Conservation (phyloP, 2,797 vertebrate species). For the Etheostoma nigrum region DNA sequence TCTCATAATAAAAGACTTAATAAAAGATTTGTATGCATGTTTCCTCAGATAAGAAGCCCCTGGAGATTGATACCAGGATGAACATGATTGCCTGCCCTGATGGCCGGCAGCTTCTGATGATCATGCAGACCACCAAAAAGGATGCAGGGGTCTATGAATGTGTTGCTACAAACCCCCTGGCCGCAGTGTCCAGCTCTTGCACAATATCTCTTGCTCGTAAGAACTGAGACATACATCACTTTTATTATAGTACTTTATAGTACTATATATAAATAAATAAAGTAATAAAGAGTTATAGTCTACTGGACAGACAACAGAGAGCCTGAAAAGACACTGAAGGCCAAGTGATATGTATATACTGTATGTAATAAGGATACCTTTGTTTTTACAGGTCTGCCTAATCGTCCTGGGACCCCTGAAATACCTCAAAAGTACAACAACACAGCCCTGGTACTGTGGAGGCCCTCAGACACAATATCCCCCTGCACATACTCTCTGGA, state of each 20-base stretch:
- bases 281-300: not conserved
- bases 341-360: not conserved
- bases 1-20: not conserved
- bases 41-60: constrained; percentile 90
- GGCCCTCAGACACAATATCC: constrained; percentile 91
- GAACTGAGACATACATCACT: constrained; percentile 21
- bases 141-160: constrained; percentile 96
- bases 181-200: constrained; percentile 92
- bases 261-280: not conserved
- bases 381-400: constrained; percentile 88
- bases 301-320: not conserved
- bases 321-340: not conserved
- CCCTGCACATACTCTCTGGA: constrained; percentile 96
- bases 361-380: not conserved
- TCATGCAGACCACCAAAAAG: constrained; percentile 91
- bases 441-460: constrained; percentile 96
- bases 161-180: constrained; percentile 92
- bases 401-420: constrained; percentile 93
- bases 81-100: constrained; percentile 94
- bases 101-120: constrained; percentile 94
- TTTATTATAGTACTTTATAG: not conserved
- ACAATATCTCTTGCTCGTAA: constrained; percentile 94
- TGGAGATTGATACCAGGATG: constrained; percentile 89
- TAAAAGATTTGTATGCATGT: not conserved
- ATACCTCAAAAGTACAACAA: constrained; percentile 96